Base-by-base conservation (phyloP, 64 coral and sea anemone genomes). In the Hydrozoanthus tunicans region DNA sequence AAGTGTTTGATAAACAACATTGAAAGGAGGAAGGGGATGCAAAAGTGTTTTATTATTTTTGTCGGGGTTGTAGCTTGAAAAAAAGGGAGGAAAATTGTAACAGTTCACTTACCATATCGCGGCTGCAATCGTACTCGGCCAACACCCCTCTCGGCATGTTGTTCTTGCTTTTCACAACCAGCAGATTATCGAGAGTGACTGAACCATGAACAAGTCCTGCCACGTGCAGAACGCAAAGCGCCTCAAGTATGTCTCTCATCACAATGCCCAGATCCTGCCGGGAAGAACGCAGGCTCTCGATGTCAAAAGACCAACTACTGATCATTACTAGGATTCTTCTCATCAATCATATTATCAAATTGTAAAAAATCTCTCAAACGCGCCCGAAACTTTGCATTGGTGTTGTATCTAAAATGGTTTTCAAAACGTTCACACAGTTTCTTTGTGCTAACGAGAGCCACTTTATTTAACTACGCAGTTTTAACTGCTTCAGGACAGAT, bases 231-330 rank as follows among this genome's bases (percentile, higher is more conserved):
- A 88, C 84, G 15, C 84, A 88, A 4, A 88, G 84, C 5, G 84
- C 84, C 55, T 88, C 84, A 1, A 88, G 69, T 67, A 88, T 88
- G 27, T 88, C 84, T 13, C 84, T 88, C 84, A 75, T 88, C 6
- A 88, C 84, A 75, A 88, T 60, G n/a, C 68, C 69, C 59, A 88
- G 54, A 32, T 61, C 69, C 84, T 88, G 13, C 55, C 8, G 24
- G 23, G 9, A 7, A 60, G 26, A 74, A 15, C 55, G 6, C 7
- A 13, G 24, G 51, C 11, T 43, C 32, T 43, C 32, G 32, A 43
- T 43, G 32, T 43, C 32, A 43, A 43, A 43, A 43, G 32, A 2
- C 32, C 32, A 43, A 43, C 32, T 43, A 43, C 32, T 43, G 32
- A 43, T 43, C 32, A 43, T 43, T 43, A 43, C 32, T 43, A 43